Conservation (phyloP, 2,113 vertebrate genomes). For the Trichechus manatus region DNA sequence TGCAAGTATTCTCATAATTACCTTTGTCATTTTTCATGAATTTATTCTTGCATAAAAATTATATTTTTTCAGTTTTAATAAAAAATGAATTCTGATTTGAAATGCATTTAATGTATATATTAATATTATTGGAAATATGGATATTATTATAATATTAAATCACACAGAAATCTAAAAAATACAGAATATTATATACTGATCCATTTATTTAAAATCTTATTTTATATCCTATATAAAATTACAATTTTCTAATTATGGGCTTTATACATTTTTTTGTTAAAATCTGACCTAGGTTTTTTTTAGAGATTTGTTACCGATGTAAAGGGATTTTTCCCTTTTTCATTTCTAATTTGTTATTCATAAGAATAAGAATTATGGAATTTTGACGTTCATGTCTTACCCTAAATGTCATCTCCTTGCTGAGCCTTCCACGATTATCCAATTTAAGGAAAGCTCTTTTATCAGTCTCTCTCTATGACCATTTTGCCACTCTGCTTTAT, state of each 20-base stretch:
- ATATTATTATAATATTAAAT: not conserved
- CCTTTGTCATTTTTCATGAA: not conserved
- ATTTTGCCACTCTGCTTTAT: not conserved
- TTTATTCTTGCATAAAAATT: not conserved
- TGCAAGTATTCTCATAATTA: not conserved
- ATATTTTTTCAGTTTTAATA: not conserved
- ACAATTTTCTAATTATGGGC: not conserved
- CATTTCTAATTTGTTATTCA: not conserved
- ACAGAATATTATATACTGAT: not conserved
- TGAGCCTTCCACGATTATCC: not conserved
- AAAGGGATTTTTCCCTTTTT: not conserved
- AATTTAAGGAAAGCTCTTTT: not conserved
- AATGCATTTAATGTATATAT: not conserved
- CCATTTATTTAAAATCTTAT: not conserved
- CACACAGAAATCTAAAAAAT: not conserved
- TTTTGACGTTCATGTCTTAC: not conserved
- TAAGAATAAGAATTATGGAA: not conserved
- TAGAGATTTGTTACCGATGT: not conserved
- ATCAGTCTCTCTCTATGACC: not conserved
- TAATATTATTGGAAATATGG: not conserved
- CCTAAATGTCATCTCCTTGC: not conserved
- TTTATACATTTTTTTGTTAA: not conserved
- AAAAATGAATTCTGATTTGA: not conserved
- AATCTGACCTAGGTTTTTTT: not conserved
- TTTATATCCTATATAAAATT: not conserved